Evolutionary conservation across 30 jellyfish, hydroid and myxozoan genomes (phyloP).

Genomic region (Aurelia aurita complex sp. Pacific): DNA sequence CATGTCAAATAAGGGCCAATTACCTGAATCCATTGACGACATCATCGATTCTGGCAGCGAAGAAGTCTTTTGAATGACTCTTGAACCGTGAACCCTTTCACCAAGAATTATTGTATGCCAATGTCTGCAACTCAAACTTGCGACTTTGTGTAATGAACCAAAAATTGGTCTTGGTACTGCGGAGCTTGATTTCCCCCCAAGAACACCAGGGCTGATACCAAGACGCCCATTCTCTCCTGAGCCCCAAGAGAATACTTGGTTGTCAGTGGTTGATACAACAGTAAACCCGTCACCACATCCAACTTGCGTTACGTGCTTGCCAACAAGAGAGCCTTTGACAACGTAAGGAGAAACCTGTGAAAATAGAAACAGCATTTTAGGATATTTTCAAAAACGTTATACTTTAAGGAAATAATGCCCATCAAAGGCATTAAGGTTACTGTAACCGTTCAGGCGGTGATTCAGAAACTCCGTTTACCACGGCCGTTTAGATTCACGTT

Average conservation of each 20-base stretch:
- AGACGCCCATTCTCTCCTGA: slow-evolving; percentile 83
- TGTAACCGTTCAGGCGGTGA: too few species aligned
- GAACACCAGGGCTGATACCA: slow-evolving; percentile 68
- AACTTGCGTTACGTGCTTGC: slow-evolving; percentile 71
- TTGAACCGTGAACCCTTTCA: slow-evolving; percentile 70
- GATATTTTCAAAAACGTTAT: background rate
- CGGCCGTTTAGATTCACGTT: too few species aligned
- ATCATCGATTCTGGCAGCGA: slow-evolving; percentile 66
- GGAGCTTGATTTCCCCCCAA: slow-evolving; percentile 61
- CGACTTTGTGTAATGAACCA: slow-evolving; percentile 93
- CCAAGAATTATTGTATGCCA: slow-evolving; percentile 87
- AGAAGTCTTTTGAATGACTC: slow-evolving; percentile 66
- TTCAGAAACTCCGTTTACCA: too few species aligned
- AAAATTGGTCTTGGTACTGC: slow-evolving; percentile 92
- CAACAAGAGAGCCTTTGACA: slow-evolving; percentile 81
- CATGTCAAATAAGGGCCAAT: too few species aligned
- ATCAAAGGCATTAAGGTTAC: background rate
- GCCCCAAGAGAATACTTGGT: slow-evolving; percentile 91
- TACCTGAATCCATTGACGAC: slow-evolving; percentile 49
- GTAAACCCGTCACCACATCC: slow-evolving; percentile 95
- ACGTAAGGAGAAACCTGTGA: slow-evolving; percentile 70
- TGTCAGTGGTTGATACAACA: slow-evolving; percentile 83
- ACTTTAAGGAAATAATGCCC: background rate
- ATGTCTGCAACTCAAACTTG: slow-evolving; percentile 75
- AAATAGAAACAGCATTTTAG: background rate